These are phyloP conservation scores for Mustela nigripes DNA, from an alignment of 2,113 vertebrate species.

Conservation along the genomic window DNA sequence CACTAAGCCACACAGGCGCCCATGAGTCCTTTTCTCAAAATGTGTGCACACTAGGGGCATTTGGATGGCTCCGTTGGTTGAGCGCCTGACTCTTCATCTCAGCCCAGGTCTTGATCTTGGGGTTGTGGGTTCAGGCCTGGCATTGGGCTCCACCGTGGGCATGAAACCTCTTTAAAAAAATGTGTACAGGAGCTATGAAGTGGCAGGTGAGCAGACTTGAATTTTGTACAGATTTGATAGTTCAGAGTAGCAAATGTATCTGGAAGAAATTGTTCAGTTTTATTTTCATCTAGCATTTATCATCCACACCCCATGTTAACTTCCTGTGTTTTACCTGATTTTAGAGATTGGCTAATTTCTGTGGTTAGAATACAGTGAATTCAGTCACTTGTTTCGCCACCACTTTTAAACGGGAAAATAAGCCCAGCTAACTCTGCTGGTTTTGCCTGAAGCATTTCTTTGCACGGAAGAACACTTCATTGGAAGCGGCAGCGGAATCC, in stretches of 20 bases:
- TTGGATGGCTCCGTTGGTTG: neutral
- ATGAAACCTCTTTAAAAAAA: neutral
- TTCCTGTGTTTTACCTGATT: neutral
- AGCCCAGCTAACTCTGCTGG: neutral
- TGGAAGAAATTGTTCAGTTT: neutral
- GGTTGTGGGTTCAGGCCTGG: neutral
- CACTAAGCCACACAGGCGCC: too few relatives aligned
- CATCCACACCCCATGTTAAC: too few relatives aligned
- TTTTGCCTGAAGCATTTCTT: neutral
- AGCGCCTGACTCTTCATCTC: neutral
- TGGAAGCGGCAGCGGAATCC: neutral
- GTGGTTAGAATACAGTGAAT: fast-evolving
- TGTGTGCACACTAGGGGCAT: neutral
- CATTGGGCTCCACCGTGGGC: neutral
- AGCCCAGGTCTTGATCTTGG: neutral
- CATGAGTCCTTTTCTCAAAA: neutral
- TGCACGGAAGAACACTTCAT: neutral
- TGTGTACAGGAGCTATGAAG: neutral
- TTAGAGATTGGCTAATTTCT: neutral
- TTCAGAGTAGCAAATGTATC: neutral
- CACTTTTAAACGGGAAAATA: fast-evolving
- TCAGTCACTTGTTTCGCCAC: fast-evolving
- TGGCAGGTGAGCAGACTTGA: neutral
- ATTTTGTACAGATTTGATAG: neutral
- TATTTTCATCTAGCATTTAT: neutral